Evolutionary conservation across 2,888 invertebrate genomes (phyloP), one percentile per base, ranked within the genome.

Genomic region (Philereme vetulata): DNA sequence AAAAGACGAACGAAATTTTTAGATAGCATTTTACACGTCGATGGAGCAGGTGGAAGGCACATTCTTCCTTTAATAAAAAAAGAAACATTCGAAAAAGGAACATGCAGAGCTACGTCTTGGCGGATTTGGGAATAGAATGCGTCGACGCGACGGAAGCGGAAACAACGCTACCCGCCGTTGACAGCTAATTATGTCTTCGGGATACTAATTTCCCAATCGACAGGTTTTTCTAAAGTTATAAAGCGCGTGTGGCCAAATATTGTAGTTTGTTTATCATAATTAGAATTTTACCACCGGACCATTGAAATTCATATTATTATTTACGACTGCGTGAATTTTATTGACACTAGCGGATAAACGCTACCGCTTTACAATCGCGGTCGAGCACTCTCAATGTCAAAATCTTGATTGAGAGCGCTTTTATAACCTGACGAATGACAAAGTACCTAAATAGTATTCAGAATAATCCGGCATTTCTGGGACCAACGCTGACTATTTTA

Each of bases 1-100:
- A 91, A 92, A 83, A 84, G 79, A 76, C 82, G 85, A 90, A 92
- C 90, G 86, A 88, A 90, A 90, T 86, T 90, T 87, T 90, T 90
- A 86, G 87, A 86, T 82, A 84, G 77, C 84, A 79, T 85, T 62
- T 21, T 86, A 87, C 86, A 86, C 82, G 81, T 88, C 86, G 86
- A 86, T 66, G 71, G 68, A 86, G 86, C 91, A 90, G 91, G 90
- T 90, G 90, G 72, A 73, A 72, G 50, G 50, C 56, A 60, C 62
- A 50, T 54, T 58, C 62, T 58, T 54, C 67, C 56, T 46, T 44
- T 59, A 58, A 38, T 21, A 38, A 62, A 70, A 68, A 70, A 70
- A 68, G 64, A 69, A 71, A 69, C 49, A 60, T 64, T 70, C 53
- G 65, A 62, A 71, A 67, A 69, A 66, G 69, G 70, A 72, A 71